Base-by-base conservation (phyloP, 1,140 invertebrate genomes). In the Zaprionus capensis region DNA sequence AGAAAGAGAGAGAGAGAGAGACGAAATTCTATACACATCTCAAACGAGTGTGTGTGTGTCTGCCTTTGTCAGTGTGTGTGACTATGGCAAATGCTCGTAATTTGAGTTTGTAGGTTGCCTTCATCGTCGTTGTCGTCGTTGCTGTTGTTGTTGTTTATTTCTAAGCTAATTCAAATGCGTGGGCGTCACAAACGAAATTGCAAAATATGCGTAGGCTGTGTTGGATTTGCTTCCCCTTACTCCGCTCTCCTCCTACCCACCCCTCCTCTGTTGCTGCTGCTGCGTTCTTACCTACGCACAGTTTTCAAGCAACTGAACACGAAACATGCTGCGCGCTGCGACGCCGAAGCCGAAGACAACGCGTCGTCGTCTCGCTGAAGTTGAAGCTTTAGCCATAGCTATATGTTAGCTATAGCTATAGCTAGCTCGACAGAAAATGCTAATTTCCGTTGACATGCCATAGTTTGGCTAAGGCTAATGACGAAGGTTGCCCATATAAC, bases 381-480 rank as follows among this genome's bases (percentile, higher is more conserved):
- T 6, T 38, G 34, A 36, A 36, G 56, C 57, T 59, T 15, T n/a
- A 61, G n/a, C 24, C 20, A 51, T 11, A 49, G 65, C 56, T 34
- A 46, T 14, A 46, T 41, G 41, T 9, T 31, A 36, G 26, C 56
- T 41, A 22, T 14, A 44, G 49, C 31, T 41, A 41, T 41, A 24
- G 46, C 17, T 49, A 24, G 20, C 34, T 38, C 34, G 76, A 75
- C 65, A 87, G 77, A 80, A 80, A 78, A 81, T 88, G 85, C 85
- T 88, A 88, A 88, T 88, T 88, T 88, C 82, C 76, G 85, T 90
- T 88, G 85, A 88, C 85, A 88, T 88, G 85, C 85, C 85, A 85
- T 88, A 88, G 85, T 88, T 88, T 88, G 85, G 85, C 85, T 88
- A 88, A 90, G 67, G 72, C 72, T 75, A 75, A 75, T 88, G 85